Conservation (phyloP, 2,888 invertebrate genomes). For the Ennomos quercinarius region DNA sequence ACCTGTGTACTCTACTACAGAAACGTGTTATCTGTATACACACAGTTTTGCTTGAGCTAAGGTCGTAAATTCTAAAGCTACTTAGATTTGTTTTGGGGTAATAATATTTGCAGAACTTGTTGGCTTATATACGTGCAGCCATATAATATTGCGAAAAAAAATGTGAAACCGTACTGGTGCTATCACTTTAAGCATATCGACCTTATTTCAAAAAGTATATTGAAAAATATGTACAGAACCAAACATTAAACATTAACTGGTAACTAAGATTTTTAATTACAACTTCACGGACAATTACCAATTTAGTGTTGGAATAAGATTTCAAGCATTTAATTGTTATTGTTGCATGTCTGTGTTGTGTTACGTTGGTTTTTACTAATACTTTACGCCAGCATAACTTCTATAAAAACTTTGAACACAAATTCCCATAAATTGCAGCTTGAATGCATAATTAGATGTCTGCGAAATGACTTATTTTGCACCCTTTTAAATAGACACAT, state of each 20-base stretch:
- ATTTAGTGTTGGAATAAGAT: slow-evolving; percentile 47
- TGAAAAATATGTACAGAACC: slow-evolving; percentile 16
- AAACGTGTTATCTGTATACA: slow-evolving; percentile 6
- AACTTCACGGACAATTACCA: slow-evolving; percentile 56
- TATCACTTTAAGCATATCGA: too few relatives aligned
- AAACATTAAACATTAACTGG: slow-evolving; percentile 46
- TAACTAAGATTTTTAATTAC: slow-evolving; percentile 50
- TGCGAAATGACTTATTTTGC: slow-evolving; percentile 45
- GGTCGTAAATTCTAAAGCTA: slow-evolving; percentile 7
- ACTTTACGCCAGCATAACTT: slow-evolving; percentile 28
- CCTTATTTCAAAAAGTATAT: neutral
- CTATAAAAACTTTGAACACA: slow-evolving; percentile 10
- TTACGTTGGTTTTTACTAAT: slow-evolving; percentile 32
- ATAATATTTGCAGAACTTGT: neutral
- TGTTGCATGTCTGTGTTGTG: slow-evolving; percentile 41
- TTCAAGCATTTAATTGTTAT: slow-evolving; percentile 41
- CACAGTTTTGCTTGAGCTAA: slow-evolving; percentile 13
- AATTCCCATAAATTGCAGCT: slow-evolving; percentile 25
- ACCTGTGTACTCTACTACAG: slow-evolving; percentile 37
- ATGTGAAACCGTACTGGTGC: too few relatives aligned
- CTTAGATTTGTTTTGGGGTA: neutral
- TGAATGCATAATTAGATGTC: slow-evolving; percentile 24
- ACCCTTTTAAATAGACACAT: slow-evolving; percentile 63
- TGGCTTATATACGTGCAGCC: too few relatives aligned
- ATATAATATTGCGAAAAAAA: too few relatives aligned